Evolutionary conservation across 2,113 vertebrate species (phyloP).

Genomic region (Muntiacus muntjak): DNA sequence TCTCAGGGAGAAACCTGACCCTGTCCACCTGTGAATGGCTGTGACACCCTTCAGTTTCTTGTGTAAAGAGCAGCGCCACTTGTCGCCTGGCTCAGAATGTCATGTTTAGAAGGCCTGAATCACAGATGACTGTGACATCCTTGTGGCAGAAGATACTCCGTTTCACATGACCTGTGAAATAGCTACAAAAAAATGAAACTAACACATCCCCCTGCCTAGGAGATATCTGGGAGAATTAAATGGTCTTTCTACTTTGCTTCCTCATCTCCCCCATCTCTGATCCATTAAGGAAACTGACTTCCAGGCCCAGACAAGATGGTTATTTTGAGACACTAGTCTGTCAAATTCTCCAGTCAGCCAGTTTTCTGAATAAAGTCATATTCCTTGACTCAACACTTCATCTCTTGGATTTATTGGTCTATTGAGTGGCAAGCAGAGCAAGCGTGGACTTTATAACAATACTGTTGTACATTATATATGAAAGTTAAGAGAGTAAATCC

Average conservation of each 20-base stretch:
- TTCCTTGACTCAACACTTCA: not conserved
- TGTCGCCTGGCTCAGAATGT: not conserved
- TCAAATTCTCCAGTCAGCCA: not conserved
- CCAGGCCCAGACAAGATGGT: not conserved
- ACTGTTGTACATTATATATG: not conserved
- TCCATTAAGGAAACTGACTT: not conserved
- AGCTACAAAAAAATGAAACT: not conserved
- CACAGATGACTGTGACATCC: not conserved
- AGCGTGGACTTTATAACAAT: not conserved
- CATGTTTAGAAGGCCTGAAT: not conserved
- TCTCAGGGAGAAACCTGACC: not conserved
- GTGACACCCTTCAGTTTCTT: not conserved
- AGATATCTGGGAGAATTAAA: not conserved
- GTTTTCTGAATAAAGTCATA: not conserved
- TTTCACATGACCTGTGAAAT: not conserved
- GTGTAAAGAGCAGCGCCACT: not conserved
- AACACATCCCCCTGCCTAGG: not conserved
- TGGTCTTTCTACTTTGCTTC: not conserved
- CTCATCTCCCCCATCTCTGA: not conserved
- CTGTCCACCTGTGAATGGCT: not conserved
- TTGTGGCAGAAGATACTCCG: not conserved
- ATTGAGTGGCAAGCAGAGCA: not conserved
- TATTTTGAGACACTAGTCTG: not conserved
- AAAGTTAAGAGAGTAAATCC: not conserved
- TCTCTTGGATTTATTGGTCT: not conserved